Conservation (phyloP, 2,888 invertebrate species). For the Iselma pallidipennis region DNA sequence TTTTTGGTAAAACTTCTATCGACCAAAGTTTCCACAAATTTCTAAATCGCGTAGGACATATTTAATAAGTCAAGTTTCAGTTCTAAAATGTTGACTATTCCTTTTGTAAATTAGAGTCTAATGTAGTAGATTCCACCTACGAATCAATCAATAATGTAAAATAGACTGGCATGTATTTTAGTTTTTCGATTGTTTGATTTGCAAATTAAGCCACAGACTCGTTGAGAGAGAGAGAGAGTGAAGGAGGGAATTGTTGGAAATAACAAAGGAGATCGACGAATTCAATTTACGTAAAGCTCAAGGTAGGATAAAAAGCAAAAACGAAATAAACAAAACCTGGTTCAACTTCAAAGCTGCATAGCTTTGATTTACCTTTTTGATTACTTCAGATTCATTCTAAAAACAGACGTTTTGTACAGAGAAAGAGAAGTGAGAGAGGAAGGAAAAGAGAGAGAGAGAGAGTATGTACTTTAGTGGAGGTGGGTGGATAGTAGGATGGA, state of each 20-base stretch:
- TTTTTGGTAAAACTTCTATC: neutral
- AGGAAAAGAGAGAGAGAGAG: neutral
- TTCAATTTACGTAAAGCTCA: conserved; percentile 49
- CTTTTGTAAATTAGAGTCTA: too few species aligned
- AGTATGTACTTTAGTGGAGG: too few species aligned
- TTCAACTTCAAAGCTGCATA: conserved; percentile 45
- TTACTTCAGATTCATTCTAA: conserved; percentile 41
- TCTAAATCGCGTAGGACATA: too few species aligned
- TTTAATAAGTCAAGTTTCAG: too few species aligned
- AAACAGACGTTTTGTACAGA: conserved; percentile 30
- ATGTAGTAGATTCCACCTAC: too few species aligned
- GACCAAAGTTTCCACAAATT: neutral
- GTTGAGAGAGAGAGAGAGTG: too few species aligned
- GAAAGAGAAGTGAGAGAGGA: conserved; percentile 15
- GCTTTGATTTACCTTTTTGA: conserved; percentile 54
- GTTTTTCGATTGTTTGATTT: conserved; percentile 10
- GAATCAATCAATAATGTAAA: neutral
- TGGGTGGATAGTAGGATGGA: too few species aligned
- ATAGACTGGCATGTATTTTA: too few species aligned
- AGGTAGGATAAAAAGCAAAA: conserved; percentile 50
- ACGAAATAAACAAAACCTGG: conserved; percentile 50
- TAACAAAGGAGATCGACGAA: conserved; percentile 49
- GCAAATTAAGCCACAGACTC: conserved; percentile 43
- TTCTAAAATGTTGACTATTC: too few species aligned
- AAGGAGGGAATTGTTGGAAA: conserved; percentile 39